Evolutionary conservation across 2,113 vertebrate genomes (phyloP).

Genomic region (Hoplias malabaricus): DNA sequence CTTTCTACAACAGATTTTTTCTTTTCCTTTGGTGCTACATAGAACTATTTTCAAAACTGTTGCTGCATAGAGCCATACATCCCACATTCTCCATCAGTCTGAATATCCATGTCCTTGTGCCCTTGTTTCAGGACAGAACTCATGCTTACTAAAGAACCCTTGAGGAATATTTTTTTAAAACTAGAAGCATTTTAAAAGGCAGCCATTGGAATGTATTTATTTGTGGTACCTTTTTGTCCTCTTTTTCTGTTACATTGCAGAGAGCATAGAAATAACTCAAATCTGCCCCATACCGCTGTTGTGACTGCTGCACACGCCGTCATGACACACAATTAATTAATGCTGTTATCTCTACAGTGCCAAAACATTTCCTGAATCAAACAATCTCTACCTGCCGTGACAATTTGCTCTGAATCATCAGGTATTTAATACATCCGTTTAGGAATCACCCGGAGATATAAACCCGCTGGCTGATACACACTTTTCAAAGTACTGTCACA

Average conservation of each 20-base stretch:
- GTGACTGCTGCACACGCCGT: constrained; percentile 23
- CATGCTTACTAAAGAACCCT: too few relatives aligned
- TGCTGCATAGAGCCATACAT: too few relatives aligned
- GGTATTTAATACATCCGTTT: constrained; percentile 37
- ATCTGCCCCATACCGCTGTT: constrained; percentile 37
- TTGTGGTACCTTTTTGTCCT: not conserved
- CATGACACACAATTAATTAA: constrained; percentile 47
- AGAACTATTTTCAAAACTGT: too few relatives aligned
- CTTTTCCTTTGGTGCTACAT: too few relatives aligned
- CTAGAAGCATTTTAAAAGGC: not conserved
- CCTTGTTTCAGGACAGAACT: too few relatives aligned
- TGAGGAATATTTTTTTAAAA: too few relatives aligned
- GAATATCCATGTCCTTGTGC: too few relatives aligned
- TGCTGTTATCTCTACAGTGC: constrained; percentile 10
- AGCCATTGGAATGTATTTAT: not conserved
- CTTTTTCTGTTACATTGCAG: not conserved
- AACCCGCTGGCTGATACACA: constrained; percentile 27
- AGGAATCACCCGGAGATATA: constrained; percentile 13
- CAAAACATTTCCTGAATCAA: constrained; percentile 35
- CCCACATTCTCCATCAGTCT: too few relatives aligned
- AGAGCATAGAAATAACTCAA: not conserved
- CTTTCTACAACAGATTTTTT: too few relatives aligned
- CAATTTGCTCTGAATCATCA: constrained; percentile 41
- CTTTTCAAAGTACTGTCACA: constrained; percentile 33
- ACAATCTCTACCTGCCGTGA: constrained; percentile 36